Conservation (phyloP, 37 sponge, comb jelly and placozoan genomes). For the Spongilla lacustris region DNA sequence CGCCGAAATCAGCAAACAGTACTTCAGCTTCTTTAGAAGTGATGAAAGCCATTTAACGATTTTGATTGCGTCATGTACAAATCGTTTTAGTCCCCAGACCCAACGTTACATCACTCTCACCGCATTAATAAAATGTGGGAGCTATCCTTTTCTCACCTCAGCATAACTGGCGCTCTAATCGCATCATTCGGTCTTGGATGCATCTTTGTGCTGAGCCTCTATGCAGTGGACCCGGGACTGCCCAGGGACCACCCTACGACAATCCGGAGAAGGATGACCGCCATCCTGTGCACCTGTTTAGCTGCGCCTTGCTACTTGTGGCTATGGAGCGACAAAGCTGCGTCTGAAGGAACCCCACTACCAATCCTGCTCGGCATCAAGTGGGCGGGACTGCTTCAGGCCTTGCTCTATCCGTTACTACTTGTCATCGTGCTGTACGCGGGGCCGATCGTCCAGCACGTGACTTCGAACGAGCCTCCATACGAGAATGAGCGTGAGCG, state of each 20-base stretch:
- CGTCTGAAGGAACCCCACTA: not conserved
- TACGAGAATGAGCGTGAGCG: constrained; percentile 29
- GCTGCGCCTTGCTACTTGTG: constrained; percentile 25
- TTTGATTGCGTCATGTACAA: not conserved
- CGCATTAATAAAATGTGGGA: not conserved
- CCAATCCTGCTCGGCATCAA: constrained; percentile 9
- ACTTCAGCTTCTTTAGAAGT: not conserved
- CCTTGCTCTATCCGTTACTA: constrained; percentile 42
- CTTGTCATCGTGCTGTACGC: constrained; percentile 46
- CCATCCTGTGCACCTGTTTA: constrained; percentile 6
- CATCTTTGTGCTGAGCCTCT: constrained; percentile 54
- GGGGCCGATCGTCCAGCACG: constrained; percentile 57
- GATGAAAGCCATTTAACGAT: not conserved
- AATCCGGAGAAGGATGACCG: constrained; percentile 43
- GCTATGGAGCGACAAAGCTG: not conserved
- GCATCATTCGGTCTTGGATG: constrained; percentile 37
- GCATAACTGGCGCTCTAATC: not conserved
- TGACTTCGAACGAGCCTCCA: not conserved
- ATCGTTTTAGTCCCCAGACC: too few relatives aligned
- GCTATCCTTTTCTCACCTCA: constrained; percentile 23
- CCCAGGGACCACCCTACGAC: constrained; percentile 60
- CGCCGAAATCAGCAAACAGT: not conserved
- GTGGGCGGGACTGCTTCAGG: constrained; percentile 28
- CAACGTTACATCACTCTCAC: too few relatives aligned
- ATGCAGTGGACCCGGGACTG: constrained; percentile 36